Evolutionary conservation across 2,113 vertebrate genomes (phyloP).

Genomic region (Capreolus pygargus): DNA sequence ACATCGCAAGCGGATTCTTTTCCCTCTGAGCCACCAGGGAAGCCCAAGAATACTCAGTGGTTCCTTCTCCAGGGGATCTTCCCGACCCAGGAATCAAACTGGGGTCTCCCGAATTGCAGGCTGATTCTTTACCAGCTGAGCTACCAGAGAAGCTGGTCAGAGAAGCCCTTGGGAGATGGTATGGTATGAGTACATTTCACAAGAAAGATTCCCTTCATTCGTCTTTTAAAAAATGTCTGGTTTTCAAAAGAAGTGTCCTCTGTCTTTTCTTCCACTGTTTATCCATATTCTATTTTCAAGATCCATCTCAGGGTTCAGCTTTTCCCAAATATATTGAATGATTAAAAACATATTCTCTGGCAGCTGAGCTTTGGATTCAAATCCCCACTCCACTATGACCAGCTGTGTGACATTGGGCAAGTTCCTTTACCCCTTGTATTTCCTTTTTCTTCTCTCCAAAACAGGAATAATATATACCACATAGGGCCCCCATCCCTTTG

Average conservation of each 20-base stretch:
- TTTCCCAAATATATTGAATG: neutral
- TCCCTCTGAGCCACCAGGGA: neutral
- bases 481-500: neutral
- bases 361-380: neutral
- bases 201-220: neutral
- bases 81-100: neutral
- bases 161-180: accelerated
- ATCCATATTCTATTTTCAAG: neutral
- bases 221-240: neutral
- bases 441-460: neutral
- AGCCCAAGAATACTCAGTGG: neutral
- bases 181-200: neutral
- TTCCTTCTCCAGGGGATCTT: neutral
- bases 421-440: neutral
- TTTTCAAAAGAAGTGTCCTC: neutral
- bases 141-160: neutral
- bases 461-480: neutral
- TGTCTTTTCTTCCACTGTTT: neutral
- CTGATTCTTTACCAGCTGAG: neutral
- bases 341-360: neutral
- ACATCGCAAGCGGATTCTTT: neutral
- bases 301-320: neutral
- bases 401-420: neutral
- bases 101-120: neutral
- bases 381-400: neutral